Conservation (phyloP, 1,140 invertebrate genomes). For the Gryon sp. region DNA sequence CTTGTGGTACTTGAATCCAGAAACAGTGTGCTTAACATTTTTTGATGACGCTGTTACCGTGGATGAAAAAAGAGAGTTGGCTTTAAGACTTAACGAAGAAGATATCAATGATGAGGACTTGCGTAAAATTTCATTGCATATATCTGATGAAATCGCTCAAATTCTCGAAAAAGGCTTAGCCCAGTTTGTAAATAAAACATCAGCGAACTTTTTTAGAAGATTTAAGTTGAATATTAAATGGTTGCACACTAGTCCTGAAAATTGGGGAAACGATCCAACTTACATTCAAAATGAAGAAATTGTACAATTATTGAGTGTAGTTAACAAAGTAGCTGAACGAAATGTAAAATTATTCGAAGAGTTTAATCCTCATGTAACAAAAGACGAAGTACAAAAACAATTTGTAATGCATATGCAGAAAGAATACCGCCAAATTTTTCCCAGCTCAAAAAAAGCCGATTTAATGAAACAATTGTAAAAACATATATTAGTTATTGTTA, state of each 20-base stretch:
- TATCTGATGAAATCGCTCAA: neutral
- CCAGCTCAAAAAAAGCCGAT: too few species aligned
- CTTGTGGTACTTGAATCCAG: constrained; percentile 8
- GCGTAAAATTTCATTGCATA: neutral
- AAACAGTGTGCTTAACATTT: constrained; percentile 17
- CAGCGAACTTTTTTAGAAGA: constrained; percentile 1
- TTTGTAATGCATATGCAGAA: too few species aligned
- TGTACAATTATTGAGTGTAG: constrained; percentile 22
- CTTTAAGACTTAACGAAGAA: constrained; percentile 1
- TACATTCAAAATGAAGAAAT: constrained; percentile 10
- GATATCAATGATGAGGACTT: neutral
- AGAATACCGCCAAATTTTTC: too few species aligned
- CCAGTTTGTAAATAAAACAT: constrained; percentile 8
- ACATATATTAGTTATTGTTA: too few species aligned
- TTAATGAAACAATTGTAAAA: too few species aligned
- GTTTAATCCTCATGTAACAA: constrained; percentile 13
- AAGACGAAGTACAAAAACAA: constrained; percentile 12
- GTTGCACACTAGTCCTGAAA: neutral
- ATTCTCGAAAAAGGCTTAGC: neutral
- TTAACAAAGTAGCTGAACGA: constrained; percentile 25
- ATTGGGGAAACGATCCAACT: neutral
- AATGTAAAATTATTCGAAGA: constrained; percentile 31
- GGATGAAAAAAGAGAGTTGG: constrained; percentile 4
- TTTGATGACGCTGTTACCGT: constrained; percentile 1
- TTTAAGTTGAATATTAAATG: constrained; percentile 8